These are phyloP conservation scores for Tachuris rubrigastra DNA, from an alignment of 2,113 vertebrate genomes.

Conservation along the genomic window DNA sequence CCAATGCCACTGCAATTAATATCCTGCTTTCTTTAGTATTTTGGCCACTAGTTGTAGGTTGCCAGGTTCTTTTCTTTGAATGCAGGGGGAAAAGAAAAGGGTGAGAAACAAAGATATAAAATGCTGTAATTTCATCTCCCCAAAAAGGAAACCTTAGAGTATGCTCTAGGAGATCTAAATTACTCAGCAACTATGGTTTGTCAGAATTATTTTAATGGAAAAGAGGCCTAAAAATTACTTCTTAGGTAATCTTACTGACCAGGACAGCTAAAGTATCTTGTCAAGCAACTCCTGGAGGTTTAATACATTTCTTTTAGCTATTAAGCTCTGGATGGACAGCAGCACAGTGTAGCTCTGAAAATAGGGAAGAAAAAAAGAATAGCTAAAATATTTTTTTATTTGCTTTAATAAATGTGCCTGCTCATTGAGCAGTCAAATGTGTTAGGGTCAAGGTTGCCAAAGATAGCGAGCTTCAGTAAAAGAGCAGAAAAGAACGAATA, in stretches of 20 bases:
- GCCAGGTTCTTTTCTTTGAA: neutral
- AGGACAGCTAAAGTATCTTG: neutral
- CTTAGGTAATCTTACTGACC: neutral
- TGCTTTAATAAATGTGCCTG: neutral
- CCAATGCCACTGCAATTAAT: neutral
- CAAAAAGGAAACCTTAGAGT: neutral
- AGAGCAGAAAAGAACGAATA: neutral
- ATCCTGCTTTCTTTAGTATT: neutral
- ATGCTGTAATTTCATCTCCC: neutral
- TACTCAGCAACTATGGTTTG: neutral
- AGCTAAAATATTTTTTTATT: neutral
- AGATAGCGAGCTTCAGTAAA: neutral
- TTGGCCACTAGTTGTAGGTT: neutral
- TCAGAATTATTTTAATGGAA: neutral
- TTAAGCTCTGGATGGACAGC: neutral
- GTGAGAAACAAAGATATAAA: neutral
- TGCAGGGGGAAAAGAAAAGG: neutral
- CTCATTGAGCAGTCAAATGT: neutral
- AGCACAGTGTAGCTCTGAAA: neutral
- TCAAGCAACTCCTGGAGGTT: neutral
- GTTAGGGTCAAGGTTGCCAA: neutral
- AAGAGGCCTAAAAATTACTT: neutral
- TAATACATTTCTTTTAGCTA: neutral
- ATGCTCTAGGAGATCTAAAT: neutral
- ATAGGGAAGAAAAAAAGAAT: neutral